Evolutionary conservation across 2,888 invertebrate species (phyloP).

Genomic region (Arctia plantaginis): DNA sequence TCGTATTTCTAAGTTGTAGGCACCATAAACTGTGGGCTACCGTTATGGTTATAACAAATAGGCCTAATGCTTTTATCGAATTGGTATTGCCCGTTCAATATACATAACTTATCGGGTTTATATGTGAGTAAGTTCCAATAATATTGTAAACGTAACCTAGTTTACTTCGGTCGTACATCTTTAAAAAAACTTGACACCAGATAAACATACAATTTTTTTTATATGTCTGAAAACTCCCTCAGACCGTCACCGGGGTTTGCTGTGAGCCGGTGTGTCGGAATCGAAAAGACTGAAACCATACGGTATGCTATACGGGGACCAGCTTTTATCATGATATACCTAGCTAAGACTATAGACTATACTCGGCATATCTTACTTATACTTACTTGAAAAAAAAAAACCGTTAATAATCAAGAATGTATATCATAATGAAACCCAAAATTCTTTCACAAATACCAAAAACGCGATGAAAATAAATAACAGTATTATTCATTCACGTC

Average conservation of each 20-base stretch:
- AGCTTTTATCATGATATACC: too few relatives aligned
- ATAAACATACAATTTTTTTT: too few relatives aligned
- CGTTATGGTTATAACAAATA: constrained; percentile 64
- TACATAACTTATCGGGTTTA: constrained; percentile 36
- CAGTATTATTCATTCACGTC: constrained; percentile 24
- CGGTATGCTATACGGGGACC: too few relatives aligned
- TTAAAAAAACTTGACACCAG: too few relatives aligned
- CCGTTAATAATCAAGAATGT: neutral
- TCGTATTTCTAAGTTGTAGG: constrained; percentile 72
- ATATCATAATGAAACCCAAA: neutral
- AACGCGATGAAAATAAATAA: constrained; percentile 18
- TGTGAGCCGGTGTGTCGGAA: too few relatives aligned
- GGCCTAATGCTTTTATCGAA: constrained; percentile 75
- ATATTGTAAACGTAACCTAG: constrained; percentile 18
- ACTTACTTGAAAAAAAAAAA: too few relatives aligned
- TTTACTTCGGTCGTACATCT: too few relatives aligned
- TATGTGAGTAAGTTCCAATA: constrained; percentile 34
- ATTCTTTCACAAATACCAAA: neutral
- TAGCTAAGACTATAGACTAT: too few relatives aligned
- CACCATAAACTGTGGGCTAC: constrained; percentile 70
- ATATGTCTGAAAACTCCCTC: too few relatives aligned
- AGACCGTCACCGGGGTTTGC: too few relatives aligned
- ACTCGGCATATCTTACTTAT: too few relatives aligned
- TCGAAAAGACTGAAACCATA: too few relatives aligned
- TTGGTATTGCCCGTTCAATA: constrained; percentile 52